Evolutionary conservation across 2,888 invertebrate species (phyloP), one percentile per base, ranked within the genome.

Genomic region (Caenorhabditis uteleia): DNA sequence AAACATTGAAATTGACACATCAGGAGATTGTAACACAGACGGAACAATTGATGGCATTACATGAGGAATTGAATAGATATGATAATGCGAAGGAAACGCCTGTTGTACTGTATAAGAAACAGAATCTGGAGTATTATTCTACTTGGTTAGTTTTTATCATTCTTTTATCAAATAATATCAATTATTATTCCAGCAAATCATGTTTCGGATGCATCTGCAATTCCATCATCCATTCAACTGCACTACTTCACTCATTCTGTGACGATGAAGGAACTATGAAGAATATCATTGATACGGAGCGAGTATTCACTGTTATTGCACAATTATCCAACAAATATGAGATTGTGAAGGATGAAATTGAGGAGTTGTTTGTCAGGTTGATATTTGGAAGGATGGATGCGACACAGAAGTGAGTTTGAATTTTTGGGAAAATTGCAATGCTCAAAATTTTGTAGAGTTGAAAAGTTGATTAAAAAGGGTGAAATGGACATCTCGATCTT

Each of bases 141-240:
- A n/a, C n/a, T n/a, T n/a, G n/a, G 18, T 12, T 21, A 7, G 26
- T 29, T 46, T 31, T 33, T 12, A 33, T 46, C n/a, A 16, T 4
- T 6, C n/a, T 21, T 21, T 14, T 16, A 36, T 20, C 16, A 36
- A n/a, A 18, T 25, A 25, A 36, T 46, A n/a, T 34, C 20, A 7
- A 7, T 18, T 42, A 7, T 21, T 43, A 4, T 29, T 46, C 25
- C 33, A 67, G 70, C 39, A 50, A 72, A 59, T n/a, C 83, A 51
- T 88, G 88, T 70, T 88, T 86, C 77, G 87, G 88, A 7, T 88
- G 88, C 83, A 86, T 93, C 2, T 89, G 91, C 53, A 90, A 95
- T 2, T 91, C 93, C 36, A 91, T 93, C 0, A 93, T 94, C 84
- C 94, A 94, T 84, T 95, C 95, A 84, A 87, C 95, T 27, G 93